Evolutionary conservation across 1,140 invertebrate species (phyloP).

Genomic region (Conopomorpha cramerella): DNA sequence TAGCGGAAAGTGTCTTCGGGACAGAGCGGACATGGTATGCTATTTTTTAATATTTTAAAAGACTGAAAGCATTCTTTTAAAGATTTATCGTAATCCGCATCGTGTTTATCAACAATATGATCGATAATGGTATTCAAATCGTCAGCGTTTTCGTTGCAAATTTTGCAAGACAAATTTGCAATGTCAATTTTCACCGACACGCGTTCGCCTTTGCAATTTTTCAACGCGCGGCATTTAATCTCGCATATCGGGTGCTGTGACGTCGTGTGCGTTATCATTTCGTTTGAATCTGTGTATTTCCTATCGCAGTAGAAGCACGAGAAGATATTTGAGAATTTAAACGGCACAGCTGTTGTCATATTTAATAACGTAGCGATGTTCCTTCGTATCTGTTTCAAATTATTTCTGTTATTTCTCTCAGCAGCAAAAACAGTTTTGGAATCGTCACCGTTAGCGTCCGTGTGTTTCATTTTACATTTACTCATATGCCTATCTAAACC

Average conservation of each 20-base stretch:
- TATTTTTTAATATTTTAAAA: conserved; percentile 33
- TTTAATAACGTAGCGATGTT: conserved; percentile 39
- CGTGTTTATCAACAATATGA: conserved; percentile 30
- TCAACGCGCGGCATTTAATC: conserved; percentile 33
- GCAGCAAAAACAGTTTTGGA: conserved; percentile 1
- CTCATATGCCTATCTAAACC: conserved; percentile 25
- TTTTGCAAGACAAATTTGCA: conserved; percentile 22
- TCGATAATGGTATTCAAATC: conserved; percentile 26
- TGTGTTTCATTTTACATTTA: conserved; percentile 20
- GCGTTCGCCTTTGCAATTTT: conserved; percentile 36
- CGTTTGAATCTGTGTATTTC: conserved; percentile 34
- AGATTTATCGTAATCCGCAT: conserved; percentile 29
- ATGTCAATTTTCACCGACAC: conserved; percentile 35
- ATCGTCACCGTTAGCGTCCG: conserved; percentile 7
- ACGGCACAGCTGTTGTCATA: conserved; percentile 40
- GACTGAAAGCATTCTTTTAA: conserved; percentile 27
- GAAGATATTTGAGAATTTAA: conserved; percentile 35
- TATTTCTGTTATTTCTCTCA: conserved; percentile 18
- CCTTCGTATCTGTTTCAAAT: conserved; percentile 24
- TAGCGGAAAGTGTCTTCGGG: conserved; percentile 24
- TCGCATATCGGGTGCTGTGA: conserved; percentile 34
- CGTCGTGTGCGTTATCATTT: conserved; percentile 27
- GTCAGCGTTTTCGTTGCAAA: conserved; percentile 20
- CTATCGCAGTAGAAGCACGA: conserved; percentile 41
- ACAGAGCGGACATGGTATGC: conserved; percentile 31